These are phyloP conservation scores for Emydoidea blandingii DNA, from an alignment of 2,797 vertebrate genomes.

Conservation along the genomic window DNA sequence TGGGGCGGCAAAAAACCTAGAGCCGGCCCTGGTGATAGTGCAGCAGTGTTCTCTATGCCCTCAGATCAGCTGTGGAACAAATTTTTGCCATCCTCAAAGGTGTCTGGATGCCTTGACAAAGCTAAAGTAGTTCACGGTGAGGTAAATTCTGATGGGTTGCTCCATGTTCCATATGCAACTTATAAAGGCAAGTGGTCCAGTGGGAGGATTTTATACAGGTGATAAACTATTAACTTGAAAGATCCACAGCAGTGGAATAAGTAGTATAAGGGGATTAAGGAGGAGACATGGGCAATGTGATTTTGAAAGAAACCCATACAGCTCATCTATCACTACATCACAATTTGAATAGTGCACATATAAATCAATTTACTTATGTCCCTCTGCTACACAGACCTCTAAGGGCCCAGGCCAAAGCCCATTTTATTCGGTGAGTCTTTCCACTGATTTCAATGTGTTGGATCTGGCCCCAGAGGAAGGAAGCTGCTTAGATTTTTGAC, in stretches of 20 bases:
- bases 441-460: not conserved
- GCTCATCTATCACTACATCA: not conserved
- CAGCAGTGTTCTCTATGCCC: not conserved
- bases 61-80: not conserved
- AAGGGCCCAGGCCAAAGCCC: not conserved
- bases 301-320: not conserved
- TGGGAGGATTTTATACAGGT: not conserved
- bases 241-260: not conserved
- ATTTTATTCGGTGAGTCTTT: not conserved
- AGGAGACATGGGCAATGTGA: not conserved
- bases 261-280: not conserved
- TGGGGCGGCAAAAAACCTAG: too few species aligned
- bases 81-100: not conserved
- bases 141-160: not conserved
- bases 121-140: not conserved
- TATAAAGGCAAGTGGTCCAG: not conserved
- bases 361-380: not conserved
- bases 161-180: not conserved
- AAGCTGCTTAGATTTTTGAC: too few species aligned
- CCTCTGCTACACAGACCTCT: not conserved
- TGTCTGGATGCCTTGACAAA: not conserved
- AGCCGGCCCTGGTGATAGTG: not conserved
- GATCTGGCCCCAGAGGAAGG: too few species aligned
- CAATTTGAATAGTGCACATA: not conserved
- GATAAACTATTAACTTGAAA: not conserved